These are phyloP conservation scores for Heliothis virescens DNA, from an alignment of 1,140 invertebrate species.

Conservation along the genomic window DNA sequence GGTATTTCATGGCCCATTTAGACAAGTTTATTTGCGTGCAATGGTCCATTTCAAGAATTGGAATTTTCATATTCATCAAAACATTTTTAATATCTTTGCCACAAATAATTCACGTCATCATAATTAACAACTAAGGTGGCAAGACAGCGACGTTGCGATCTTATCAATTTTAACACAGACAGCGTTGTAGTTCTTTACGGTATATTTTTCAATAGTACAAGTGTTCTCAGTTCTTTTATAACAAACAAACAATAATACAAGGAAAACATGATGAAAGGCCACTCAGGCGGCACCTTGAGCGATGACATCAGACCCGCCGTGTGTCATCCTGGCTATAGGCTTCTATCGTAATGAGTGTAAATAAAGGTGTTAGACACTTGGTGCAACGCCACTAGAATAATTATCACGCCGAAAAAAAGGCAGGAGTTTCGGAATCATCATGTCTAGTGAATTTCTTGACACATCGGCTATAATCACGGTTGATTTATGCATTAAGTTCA, in stretches of 20 bases:
- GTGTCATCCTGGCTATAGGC: constrained; percentile 32
- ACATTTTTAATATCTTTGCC: no score
- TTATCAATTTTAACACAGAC: constrained; percentile 10
- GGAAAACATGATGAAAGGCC: constrained; percentile 64
- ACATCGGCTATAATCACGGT: no score
- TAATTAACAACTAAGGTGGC: not conserved
- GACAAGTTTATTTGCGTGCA: no score
- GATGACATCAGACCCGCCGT: constrained; percentile 65
- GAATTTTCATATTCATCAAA: no score
- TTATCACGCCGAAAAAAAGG: no score
- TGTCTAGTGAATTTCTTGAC: no score
- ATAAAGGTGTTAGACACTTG: constrained; percentile 34
- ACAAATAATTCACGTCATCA: not conserved
- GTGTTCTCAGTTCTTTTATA: constrained; percentile 36
- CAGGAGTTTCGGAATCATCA: no score
- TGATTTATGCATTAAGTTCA: no score
- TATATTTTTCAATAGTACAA: constrained; percentile 34
- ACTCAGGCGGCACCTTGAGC: constrained; percentile 57
- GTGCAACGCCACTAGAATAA: constrained; percentile 29
- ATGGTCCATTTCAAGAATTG: no score
- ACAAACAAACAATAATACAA: constrained; percentile 51
- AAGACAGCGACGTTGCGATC: not conserved
- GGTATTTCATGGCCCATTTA: no score
- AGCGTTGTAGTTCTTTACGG: not conserved
- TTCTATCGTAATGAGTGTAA: constrained; percentile 30